These are phyloP conservation scores for Rhegmatorhina hoffmannsi DNA, from an alignment of 2,113 vertebrate genomes.

Conservation along the genomic window DNA sequence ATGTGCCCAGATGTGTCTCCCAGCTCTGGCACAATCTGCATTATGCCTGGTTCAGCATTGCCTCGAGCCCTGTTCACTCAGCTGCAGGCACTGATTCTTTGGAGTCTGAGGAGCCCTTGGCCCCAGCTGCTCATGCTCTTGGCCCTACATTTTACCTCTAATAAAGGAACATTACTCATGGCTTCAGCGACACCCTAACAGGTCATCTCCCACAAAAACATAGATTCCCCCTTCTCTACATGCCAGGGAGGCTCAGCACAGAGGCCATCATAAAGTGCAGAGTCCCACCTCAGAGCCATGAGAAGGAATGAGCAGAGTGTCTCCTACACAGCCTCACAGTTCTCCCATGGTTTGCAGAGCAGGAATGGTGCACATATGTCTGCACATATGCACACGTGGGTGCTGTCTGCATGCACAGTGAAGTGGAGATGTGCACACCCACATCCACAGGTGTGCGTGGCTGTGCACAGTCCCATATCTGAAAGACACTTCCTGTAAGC, in stretches of 20 bases:
- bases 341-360: not conserved
- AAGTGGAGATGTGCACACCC: not conserved
- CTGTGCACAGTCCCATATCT: not conserved
- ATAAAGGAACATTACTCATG: not conserved
- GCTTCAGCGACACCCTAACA: not conserved
- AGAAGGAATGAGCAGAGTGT: not conserved
- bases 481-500: not conserved
- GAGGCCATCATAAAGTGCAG: not conserved
- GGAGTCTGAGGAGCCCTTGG: not conserved
- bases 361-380: constrained; percentile 1
- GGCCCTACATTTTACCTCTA: not conserved
- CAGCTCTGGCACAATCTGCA: not conserved
- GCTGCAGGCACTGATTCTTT: not conserved
- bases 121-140: not conserved
- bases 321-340: not conserved
- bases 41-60: not conserved
- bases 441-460: not conserved
- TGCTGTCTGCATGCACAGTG: not conserved
- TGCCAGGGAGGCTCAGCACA: not conserved
- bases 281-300: not conserved
- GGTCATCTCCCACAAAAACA: not conserved
- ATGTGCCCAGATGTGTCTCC: not conserved
- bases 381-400: constrained; percentile 18
- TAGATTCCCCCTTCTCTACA: not conserved
- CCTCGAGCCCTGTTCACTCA: not conserved